phyloP scores from a whole-genome alignment of 1,140 invertebrate genomes.

The Trissolcus basalis region DNA sequence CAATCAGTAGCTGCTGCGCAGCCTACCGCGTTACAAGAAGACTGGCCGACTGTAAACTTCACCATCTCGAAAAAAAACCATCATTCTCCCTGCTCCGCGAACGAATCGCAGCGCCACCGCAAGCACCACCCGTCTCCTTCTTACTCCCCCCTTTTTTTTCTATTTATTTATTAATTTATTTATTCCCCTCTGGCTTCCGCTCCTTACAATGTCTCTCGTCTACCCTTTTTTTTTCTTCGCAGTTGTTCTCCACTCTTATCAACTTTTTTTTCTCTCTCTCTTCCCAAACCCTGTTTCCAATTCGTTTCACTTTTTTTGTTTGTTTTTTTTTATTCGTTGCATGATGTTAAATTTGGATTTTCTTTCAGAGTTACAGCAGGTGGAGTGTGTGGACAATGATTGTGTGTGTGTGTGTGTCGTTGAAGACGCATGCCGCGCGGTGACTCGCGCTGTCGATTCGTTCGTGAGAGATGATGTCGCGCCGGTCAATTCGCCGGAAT shows the following conservation, averaged over 20 bases:
- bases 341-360: not conserved
- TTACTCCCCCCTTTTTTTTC: slow-evolving; percentile 8
- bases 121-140: slow-evolving; percentile 41
- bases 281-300: too few relatives aligned
- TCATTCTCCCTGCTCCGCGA: slow-evolving; percentile 10
- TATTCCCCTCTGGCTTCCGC: slow-evolving; percentile 7
- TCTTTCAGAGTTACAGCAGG: not conserved
- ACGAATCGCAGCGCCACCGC: slow-evolving; percentile 17
- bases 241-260: not conserved
- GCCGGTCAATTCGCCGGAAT: slow-evolving; percentile 11
- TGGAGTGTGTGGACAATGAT: slow-evolving; percentile 8
- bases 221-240: not conserved
- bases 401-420: too few relatives aligned
- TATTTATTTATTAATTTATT: slow-evolving; percentile 35
- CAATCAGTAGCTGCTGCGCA: slow-evolving; percentile 72
- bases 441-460: too few relatives aligned
- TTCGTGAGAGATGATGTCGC: slow-evolving; percentile 19
- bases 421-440: too few relatives aligned
- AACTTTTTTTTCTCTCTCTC: not conserved
- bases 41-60: slow-evolving; percentile 18
- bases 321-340: not conserved
- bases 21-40: slow-evolving; percentile 54
- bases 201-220: slow-evolving; percentile 1
- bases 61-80: too few relatives aligned
- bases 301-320: not conserved